Evolutionary conservation across 2,797 vertebrate species (phyloP).

Genomic region (Myotis myotis): DNA sequence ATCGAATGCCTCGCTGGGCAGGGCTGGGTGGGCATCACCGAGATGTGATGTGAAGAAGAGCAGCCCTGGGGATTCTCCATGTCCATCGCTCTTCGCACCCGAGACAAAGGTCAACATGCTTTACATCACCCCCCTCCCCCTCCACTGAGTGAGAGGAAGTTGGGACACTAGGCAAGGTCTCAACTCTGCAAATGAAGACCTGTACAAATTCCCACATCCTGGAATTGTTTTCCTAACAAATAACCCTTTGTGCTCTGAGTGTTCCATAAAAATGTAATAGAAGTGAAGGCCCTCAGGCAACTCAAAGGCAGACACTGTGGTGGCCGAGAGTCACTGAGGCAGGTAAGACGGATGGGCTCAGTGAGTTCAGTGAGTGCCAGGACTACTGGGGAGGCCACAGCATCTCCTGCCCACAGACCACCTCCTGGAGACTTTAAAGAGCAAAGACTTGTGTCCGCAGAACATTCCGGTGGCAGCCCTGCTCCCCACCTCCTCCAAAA

Average conservation of each 20-base stretch:
- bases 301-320: not conserved
- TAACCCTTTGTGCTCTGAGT: not conserved
- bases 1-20: accelerated
- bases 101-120: not conserved
- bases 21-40: accelerated
- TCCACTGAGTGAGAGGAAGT: accelerated
- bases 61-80: not conserved
- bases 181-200: not conserved
- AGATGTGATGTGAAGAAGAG: not conserved
- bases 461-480: not conserved
- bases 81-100: not conserved
- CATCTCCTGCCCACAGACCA: accelerated
- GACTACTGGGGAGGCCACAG: not conserved
- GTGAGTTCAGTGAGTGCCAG: too few relatives aligned
- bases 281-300: not conserved
- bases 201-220: not conserved
- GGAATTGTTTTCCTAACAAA: not conserved
- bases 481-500: accelerated
- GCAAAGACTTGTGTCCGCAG: not conserved
- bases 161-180: not conserved
- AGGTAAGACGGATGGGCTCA: too few relatives aligned
- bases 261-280: not conserved
- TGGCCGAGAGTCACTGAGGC: not conserved
- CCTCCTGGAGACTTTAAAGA: not conserved
- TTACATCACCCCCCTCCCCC: not conserved